These are phyloP conservation scores for Zootoca vivipara DNA, from an alignment of 2,113 vertebrate genomes.

Conservation along the genomic window DNA sequence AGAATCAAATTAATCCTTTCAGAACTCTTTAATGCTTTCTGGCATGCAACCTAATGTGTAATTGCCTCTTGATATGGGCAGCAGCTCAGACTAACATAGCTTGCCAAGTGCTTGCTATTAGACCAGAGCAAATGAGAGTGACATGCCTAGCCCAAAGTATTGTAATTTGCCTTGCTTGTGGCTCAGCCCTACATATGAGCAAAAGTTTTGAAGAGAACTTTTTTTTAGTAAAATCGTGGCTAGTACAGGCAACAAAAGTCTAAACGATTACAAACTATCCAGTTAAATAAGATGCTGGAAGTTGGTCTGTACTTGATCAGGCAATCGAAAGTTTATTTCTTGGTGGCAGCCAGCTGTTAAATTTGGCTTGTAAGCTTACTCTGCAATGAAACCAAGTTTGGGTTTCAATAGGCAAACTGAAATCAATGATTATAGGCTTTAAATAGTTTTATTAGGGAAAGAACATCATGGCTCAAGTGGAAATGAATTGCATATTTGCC, in stretches of 20 bases:
- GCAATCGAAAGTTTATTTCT: background rate
- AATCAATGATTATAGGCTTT: constrained; percentile 24
- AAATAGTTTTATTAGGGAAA: background rate
- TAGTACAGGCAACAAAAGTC: background rate
- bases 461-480: background rate
- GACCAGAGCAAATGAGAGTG: background rate
- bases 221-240: background rate
- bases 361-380: constrained; percentile 15
- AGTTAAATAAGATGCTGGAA: background rate
- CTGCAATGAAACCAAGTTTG: background rate
- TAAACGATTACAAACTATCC: background rate
- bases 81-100: background rate
- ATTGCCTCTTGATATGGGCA: background rate
- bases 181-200: background rate
- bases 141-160: background rate
- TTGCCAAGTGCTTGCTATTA: background rate
- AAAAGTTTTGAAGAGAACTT: background rate
- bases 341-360: constrained; percentile 21
- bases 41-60: background rate
- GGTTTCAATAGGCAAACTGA: constrained; percentile 9
- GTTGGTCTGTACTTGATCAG: background rate
- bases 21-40: background rate
- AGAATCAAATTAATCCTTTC: no score
- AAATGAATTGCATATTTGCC: constrained; percentile 12
- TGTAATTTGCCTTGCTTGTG: background rate